Percentiles rank a stretch among this genome's conserved stretches.
phyloP scores from a whole-genome alignment of 2,113 vertebrate genomes.

The Myrmecophaga tridactyla region DNA sequence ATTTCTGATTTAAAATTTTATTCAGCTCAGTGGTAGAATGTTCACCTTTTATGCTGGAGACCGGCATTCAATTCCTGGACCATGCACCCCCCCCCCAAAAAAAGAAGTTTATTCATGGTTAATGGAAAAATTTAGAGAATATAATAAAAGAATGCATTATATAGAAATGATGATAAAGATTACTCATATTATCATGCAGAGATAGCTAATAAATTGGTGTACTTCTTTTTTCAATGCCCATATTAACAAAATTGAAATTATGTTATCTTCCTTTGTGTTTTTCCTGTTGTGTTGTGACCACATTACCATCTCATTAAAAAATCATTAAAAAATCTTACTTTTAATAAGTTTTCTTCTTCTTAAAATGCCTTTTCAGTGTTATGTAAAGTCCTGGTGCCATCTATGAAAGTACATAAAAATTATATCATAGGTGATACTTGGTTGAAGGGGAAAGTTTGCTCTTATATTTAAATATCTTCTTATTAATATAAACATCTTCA shows the following conservation, averaged over 20 bases:
- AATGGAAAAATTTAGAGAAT: neutral
- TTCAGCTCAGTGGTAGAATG: too few relatives aligned
- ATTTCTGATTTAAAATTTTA: slow-evolving; percentile 28
- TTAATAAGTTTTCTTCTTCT: slow-evolving; percentile 12
- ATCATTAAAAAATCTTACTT: neutral
- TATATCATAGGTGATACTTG: neutral
- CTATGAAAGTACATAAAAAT: slow-evolving; percentile 5
- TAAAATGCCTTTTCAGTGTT: slow-evolving; percentile 30
- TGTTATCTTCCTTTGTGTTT: slow-evolving; percentile 3
- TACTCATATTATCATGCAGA: neutral
- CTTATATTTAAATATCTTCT: slow-evolving; percentile 40
- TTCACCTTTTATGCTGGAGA: too few relatives aligned
- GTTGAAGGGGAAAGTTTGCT: slow-evolving; percentile 11
- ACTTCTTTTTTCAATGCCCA: neutral
- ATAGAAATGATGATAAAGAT: neutral
- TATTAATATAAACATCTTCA: slow-evolving; percentile 29
- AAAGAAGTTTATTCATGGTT: neutral
- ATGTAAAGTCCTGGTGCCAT: slow-evolving; percentile 1
- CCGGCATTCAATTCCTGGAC: too few relatives aligned
- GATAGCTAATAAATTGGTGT: neutral
- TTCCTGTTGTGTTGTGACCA: neutral
- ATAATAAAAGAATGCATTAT: neutral
- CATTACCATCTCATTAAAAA: neutral
- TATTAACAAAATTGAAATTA: neutral
- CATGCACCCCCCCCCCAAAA: too few relatives aligned